Conservation (phyloP, 2,888 invertebrate genomes). For the Serripes groenlandicus region DNA sequence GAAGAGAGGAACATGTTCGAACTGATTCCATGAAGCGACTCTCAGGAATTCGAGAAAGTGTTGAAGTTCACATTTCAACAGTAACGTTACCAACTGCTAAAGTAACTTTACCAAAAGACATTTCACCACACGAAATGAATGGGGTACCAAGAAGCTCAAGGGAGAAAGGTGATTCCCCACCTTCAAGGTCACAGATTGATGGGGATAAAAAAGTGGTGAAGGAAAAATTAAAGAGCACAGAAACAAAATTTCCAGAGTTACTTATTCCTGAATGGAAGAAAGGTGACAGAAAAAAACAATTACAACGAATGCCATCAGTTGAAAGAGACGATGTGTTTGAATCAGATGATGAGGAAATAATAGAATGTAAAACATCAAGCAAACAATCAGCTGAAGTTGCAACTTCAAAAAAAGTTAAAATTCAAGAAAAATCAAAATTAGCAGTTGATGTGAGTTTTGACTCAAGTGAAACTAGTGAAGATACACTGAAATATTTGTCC, state of each 20-base stretch:
- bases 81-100: slow-evolving; percentile 66
- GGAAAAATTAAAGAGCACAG: slow-evolving; percentile 44
- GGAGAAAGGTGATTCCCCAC: slow-evolving; percentile 29
- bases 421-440: slow-evolving; percentile 49
- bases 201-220: slow-evolving; percentile 10
- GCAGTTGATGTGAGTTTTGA: slow-evolving; percentile 61
- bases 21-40: slow-evolving; percentile 36
- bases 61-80: slow-evolving; percentile 47
- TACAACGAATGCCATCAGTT: slow-evolving; percentile 44
- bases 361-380: slow-evolving; percentile 35
- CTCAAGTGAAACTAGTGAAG: slow-evolving; percentile 68
- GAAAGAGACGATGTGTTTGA: slow-evolving; percentile 63
- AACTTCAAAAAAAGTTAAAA: slow-evolving; percentile 37
- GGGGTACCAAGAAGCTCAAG: slow-evolving; percentile 58
- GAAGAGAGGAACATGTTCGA: slow-evolving; percentile 58
- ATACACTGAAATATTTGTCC: slow-evolving; percentile 65
- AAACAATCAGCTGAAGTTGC: slow-evolving; percentile 27
- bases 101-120: slow-evolving; percentile 71
- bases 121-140: slow-evolving; percentile 71
- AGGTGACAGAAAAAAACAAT: slow-evolving; percentile 26
- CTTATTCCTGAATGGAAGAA: slow-evolving; percentile 77
- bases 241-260: slow-evolving; percentile 76
- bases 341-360: slow-evolving; percentile 56
- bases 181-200: slow-evolving; percentile 3
- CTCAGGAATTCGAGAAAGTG: slow-evolving; percentile 21